Percentiles rank a stretch among this genome's conserved stretches.
phyloP scores from a whole-genome alignment of 2,797 vertebrate species.

The Varecia variegata region DNA sequence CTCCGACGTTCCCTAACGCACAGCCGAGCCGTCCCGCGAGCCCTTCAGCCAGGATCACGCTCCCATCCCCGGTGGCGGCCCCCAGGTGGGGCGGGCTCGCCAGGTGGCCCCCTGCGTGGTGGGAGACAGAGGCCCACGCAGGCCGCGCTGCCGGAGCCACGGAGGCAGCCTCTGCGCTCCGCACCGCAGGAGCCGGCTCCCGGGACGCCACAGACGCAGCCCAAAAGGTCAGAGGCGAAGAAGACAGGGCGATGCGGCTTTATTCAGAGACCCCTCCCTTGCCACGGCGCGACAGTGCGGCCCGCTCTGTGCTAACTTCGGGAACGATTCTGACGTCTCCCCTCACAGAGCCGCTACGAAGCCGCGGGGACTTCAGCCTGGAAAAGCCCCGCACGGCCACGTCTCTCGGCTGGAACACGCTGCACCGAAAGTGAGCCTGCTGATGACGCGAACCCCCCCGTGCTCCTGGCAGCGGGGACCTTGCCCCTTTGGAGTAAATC shows the following conservation, averaged over 20 bases:
- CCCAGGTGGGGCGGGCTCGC: too few species aligned
- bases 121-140: neutral
- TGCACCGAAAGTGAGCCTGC: neutral
- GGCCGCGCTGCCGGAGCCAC: accelerated
- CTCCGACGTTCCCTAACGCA: neutral
- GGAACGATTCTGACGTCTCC: accelerated
- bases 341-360: too few species aligned
- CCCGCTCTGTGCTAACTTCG: accelerated
- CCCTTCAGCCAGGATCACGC: slow-evolving; percentile 58
- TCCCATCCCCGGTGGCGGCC: neutral
- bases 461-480: neutral
- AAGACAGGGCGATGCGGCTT: accelerated
- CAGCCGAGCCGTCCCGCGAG: slow-evolving; percentile 45
- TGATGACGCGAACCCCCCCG: neutral
- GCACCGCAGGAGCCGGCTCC: too few species aligned
- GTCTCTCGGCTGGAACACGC: neutral
- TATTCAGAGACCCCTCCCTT: neutral
- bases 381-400: neutral
- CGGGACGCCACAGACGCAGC: accelerated
- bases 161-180: too few species aligned
- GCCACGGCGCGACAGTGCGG: accelerated
- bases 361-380: accelerated
- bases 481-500: neutral
- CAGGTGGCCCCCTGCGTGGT: neutral
- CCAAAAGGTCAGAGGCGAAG: accelerated